These are phyloP conservation scores for Drosophila prosaltans DNA, from an alignment of 1,140 invertebrate species.

Conservation along the genomic window DNA sequence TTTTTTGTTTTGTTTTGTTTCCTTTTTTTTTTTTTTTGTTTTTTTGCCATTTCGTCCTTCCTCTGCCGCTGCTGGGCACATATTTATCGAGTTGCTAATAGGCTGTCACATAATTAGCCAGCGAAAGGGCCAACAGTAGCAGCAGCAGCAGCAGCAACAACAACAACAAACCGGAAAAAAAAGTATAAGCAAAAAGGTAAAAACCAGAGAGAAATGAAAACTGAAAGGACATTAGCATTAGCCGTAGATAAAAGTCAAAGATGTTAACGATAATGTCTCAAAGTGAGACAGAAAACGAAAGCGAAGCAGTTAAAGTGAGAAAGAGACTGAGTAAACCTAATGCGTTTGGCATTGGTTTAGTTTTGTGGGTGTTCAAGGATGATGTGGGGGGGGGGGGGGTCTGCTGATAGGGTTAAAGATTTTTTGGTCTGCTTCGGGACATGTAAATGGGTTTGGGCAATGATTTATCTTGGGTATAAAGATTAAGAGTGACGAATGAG, in stretches of 20 bases:
- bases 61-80: conserved; percentile 68
- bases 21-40: neutral
- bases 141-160: conserved; percentile 18
- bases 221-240: conserved; percentile 67
- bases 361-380: too few species aligned
- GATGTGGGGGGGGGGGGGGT: neutral
- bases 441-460: conserved; percentile 26
- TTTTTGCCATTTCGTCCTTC: conserved; percentile 1
- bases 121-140: conserved; percentile 2
- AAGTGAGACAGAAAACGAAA: conserved; percentile 58
- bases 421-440: conserved; percentile 6
- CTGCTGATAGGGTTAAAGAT: conserved; percentile 43
- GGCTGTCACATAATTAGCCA: conserved; percentile 80
- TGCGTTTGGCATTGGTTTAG: neutral
- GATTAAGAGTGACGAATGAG: conserved; percentile 38
- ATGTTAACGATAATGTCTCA: conserved; percentile 70
- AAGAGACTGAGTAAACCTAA: neutral
- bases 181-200: conserved; percentile 41
- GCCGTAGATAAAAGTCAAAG: conserved; percentile 69
- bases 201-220: conserved; percentile 23
- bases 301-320: neutral
- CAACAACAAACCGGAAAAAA: neutral
- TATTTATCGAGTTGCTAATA: conserved; percentile 82
- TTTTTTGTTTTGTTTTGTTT: neutral
- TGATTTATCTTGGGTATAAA: conserved; percentile 36